Evolutionary conservation across 2,888 invertebrate genomes (phyloP), one percentile per base, ranked within the genome.

Genomic region (Leucophora obtusa): DNA sequence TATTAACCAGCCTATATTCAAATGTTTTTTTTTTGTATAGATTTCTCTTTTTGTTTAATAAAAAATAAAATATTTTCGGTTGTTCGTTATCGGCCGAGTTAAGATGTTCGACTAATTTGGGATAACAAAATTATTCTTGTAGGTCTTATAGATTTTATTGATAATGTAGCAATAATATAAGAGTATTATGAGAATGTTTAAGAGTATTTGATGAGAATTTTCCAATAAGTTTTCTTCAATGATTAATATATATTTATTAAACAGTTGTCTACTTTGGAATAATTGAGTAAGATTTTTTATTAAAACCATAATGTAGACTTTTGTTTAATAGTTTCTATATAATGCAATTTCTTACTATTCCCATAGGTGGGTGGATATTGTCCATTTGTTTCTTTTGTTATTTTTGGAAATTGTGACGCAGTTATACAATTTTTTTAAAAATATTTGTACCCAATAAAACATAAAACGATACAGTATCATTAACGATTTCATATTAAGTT

Each of bases 31-130:
- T 28, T 28, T 28, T 6, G 28, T 59, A 62, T 43, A 50, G n/a
- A 8, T 50, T 28, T 24, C 10, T 74, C 21, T 50, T 35, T 28
- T 47, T n/a, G 43, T 24, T 53, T 60, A 72, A 65, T 65, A 73
- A 17, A 10, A 33, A 56, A 18, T 51, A 50, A 74, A 53, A 53
- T 65, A 72, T 72, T 63, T 70, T 76, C 73, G 75, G 76, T 82
- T 81, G 77, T 74, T 81, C 73, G 77, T 70, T 74, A 58, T 70
- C 54, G 43, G 70, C 70, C 73, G 77, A 66, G 18, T 50, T 54
- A 58, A 56, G 33, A 68, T 77, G 18, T 74, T 70, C 65, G 60
- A 81, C 77, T 70, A 70, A 66, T 43, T 65, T 56, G 24, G 15
- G 60, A 51, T 28, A 71, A 50, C 38, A 68, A 75, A 73, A 62